Conservation (phyloP, 2,888 invertebrate species). For the Ypsolopha scabrella region DNA sequence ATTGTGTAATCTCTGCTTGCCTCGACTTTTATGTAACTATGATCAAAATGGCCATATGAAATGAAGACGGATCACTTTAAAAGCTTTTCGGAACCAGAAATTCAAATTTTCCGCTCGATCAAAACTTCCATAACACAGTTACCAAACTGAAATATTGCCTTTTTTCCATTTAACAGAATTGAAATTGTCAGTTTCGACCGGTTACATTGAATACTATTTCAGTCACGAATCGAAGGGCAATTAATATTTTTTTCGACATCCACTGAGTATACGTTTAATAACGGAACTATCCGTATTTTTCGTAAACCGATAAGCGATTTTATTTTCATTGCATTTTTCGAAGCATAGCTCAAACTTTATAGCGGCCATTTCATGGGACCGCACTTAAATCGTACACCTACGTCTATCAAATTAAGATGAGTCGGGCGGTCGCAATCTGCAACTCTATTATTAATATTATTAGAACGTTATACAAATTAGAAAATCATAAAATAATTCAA, state of each 20-base stretch:
- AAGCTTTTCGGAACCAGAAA: conserved; percentile 34
- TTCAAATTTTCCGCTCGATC: conserved; percentile 36
- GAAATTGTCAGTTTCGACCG: conserved; percentile 1
- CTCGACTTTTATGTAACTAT: too few relatives aligned
- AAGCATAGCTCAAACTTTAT: background rate
- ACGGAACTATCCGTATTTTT: conserved; percentile 2
- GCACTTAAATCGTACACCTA: background rate
- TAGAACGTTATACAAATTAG: too few relatives aligned
- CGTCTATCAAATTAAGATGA: background rate
- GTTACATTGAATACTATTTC: conserved; percentile 8
- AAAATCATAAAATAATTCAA: too few relatives aligned
- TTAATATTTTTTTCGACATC: conserved; percentile 8
- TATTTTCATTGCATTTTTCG: background rate
- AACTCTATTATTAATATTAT: too few relatives aligned
- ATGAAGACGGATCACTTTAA: conserved; percentile 40
- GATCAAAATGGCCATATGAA: background rate
- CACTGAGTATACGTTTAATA: conserved; percentile 2
- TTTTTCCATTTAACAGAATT: background rate
- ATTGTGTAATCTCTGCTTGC: too few relatives aligned
- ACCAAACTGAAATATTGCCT: background rate
- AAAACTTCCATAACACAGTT: conserved; percentile 8
- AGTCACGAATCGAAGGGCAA: conserved; percentile 7
- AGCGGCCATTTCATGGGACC: background rate
- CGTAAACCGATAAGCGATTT: background rate
- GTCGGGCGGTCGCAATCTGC: background rate